Conservation (phyloP, 2,888 invertebrate genomes). For the Arrhopalites spinosus region DNA sequence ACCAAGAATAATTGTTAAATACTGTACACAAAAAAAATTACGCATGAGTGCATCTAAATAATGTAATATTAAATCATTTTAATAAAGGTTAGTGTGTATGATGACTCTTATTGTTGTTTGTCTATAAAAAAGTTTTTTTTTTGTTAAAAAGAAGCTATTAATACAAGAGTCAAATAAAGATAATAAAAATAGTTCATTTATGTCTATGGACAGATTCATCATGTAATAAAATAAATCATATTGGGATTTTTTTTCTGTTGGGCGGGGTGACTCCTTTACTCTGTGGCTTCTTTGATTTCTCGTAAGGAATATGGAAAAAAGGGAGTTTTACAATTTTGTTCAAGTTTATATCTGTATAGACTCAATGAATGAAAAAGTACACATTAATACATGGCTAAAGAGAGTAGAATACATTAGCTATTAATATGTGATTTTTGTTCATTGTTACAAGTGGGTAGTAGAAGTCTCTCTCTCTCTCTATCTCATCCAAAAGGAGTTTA, state of each 20-base stretch:
- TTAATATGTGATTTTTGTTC: conserved; percentile 6
- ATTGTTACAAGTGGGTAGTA: conserved; percentile 14
- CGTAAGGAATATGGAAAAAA: not conserved
- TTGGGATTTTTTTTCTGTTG: not conserved
- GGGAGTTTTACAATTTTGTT: not conserved
- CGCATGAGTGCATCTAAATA: too few relatives aligned
- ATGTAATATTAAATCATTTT: too few relatives aligned
- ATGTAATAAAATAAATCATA: not conserved
- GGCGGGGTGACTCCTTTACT: not conserved
- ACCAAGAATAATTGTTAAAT: too few relatives aligned
- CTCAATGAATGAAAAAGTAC: too few relatives aligned
- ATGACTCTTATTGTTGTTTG: too few relatives aligned
- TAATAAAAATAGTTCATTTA: too few relatives aligned
- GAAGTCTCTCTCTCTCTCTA: not conserved
- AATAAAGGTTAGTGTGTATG: too few relatives aligned
- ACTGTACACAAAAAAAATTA: too few relatives aligned
- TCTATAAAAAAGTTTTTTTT: too few relatives aligned
- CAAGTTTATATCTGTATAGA: not conserved
- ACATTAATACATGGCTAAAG: too few relatives aligned
- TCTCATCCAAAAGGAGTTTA: not conserved
- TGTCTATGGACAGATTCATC: too few relatives aligned
- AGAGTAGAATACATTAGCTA: conserved; percentile 3
- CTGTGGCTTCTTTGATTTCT: not conserved
- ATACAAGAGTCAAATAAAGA: not conserved
- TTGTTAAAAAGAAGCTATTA: not conserved